Conservation (phyloP, 2,888 invertebrate species). For the Barypeithes pellucidus region DNA sequence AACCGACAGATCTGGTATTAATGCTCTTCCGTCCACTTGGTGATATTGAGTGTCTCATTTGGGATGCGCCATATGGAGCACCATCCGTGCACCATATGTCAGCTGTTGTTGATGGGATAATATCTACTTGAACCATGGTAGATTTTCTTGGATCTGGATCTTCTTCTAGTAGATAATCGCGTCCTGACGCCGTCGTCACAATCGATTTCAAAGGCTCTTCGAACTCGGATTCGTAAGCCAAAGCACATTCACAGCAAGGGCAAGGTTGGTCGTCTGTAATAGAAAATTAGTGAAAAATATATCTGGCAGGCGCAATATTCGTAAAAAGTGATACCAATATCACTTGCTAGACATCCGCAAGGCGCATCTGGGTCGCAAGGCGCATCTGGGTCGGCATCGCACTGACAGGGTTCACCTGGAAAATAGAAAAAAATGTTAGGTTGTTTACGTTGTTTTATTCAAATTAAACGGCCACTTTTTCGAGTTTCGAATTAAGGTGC, state of each 20-base stretch:
- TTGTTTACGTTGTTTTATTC: no score
- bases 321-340: slow-evolving; percentile 21
- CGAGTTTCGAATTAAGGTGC: no score
- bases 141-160: slow-evolving; percentile 23
- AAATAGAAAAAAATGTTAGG: background rate
- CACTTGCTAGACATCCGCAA: slow-evolving; percentile 24
- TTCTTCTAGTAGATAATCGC: slow-evolving; percentile 26
- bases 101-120: slow-evolving; percentile 1
- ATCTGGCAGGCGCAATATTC: background rate
- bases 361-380: no score
- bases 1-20: no score
- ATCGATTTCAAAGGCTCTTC: background rate
- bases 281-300: background rate
- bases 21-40: no score
- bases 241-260: slow-evolving; percentile 42
- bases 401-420: slow-evolving; percentile 42
- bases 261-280: slow-evolving; percentile 38
- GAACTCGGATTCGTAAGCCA: slow-evolving; percentile 10
- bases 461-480: no score
- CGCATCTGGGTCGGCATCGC: slow-evolving; percentile 35
- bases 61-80: no score
- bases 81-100: slow-evolving; percentile 33
- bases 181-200: slow-evolving; percentile 25
- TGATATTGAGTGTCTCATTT: no score
- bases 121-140: slow-evolving; percentile 21